A percentile compares a stretch with the other conserved stretches of the same genome.
Conservation (phyloP, 1,140 invertebrate genomes). For the Saxidomus purpurata region DNA sequence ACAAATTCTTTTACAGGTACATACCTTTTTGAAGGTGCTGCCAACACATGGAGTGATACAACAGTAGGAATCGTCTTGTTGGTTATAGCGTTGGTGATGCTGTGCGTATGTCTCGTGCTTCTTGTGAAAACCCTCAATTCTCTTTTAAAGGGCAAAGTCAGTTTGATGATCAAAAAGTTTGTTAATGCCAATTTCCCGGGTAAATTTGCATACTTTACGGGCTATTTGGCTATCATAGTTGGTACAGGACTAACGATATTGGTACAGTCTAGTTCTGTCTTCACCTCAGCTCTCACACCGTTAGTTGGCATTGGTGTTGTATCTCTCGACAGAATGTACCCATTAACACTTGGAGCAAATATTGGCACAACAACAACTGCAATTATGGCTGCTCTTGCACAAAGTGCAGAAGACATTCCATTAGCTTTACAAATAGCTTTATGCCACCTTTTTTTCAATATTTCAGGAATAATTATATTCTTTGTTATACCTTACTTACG, state of each 20-base stretch:
- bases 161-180: slow-evolving; percentile 87
- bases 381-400: slow-evolving; percentile 88
- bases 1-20: slow-evolving; percentile 73
- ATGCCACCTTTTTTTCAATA: slow-evolving; percentile 89
- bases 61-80: slow-evolving; percentile 87
- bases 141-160: slow-evolving; percentile 87
- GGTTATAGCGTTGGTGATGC: slow-evolving; percentile 87
- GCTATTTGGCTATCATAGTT: slow-evolving; percentile 89
- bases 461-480: slow-evolving; percentile 89
- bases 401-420: slow-evolving; percentile 77
- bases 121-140: slow-evolving; percentile 89
- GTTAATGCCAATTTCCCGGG: slow-evolving; percentile 88
- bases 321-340: slow-evolving; percentile 89
- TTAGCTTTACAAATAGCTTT: slow-evolving; percentile 72
- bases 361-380: slow-evolving; percentile 89
- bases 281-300: slow-evolving; percentile 89
- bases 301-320: slow-evolving; percentile 89
- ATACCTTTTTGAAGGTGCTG: slow-evolving; percentile 69
- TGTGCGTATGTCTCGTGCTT: slow-evolving; percentile 88
- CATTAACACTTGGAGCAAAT: slow-evolving; percentile 89
- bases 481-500: slow-evolving; percentile 89
- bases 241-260: slow-evolving; percentile 89
- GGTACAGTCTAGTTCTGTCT: slow-evolving; percentile 89
- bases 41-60: slow-evolving; percentile 82
- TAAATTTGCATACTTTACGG: slow-evolving; percentile 86